Evolutionary conservation across 1,140 invertebrate species (phyloP), one percentile per base, ranked within the genome.

Genomic region (Drosophila subpulchrella): DNA sequence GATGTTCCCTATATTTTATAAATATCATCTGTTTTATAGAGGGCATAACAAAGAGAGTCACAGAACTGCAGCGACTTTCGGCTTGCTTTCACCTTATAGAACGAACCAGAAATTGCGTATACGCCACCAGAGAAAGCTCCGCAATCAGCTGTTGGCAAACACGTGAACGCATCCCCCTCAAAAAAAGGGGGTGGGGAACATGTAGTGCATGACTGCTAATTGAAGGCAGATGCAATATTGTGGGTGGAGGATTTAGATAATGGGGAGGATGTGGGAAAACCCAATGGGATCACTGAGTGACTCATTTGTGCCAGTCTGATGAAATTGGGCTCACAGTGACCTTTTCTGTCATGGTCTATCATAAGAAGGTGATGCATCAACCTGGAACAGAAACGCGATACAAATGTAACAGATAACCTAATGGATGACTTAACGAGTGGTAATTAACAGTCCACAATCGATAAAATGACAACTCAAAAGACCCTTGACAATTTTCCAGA

Each of bases 91-190:
- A 47, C 24, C 12, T 36, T 36, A 32, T 44, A 39, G 48, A 70
- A 70, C 20, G 30, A 57, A 57, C 36, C 53, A 71, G 51, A 71
- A 71, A 58, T 71, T 58, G 66, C 68, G 68, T 72, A 72, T 71
- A 71, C 66, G 66, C 30, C 53, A 58, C 38, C 10, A 20, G 46
- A 11, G 10, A 54, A 51, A 54, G 53, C 41, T 74, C 27, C 6
- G 20, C 30, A 41, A 53, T 75, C 54, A 67, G 54, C 72, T 71
- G 68, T 75, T 75, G 7, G 42, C 27, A 17, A 39, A 34, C 72
- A 75, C 70, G 70, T 65, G 72, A 75, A 46, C 11, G 44, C 24
- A 32, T 39, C 13, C 6, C 7, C 13, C 30, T 2, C 3, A 20
- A n/a, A 8, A 11, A 2, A 15, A 13, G 6, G 7, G 3, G 48